Percentiles rank a stretch among this genome's conserved stretches.
Evolutionary conservation across 1,140 invertebrate genomes (phyloP).

Genomic region (Zaprionus camerounensis): DNA sequence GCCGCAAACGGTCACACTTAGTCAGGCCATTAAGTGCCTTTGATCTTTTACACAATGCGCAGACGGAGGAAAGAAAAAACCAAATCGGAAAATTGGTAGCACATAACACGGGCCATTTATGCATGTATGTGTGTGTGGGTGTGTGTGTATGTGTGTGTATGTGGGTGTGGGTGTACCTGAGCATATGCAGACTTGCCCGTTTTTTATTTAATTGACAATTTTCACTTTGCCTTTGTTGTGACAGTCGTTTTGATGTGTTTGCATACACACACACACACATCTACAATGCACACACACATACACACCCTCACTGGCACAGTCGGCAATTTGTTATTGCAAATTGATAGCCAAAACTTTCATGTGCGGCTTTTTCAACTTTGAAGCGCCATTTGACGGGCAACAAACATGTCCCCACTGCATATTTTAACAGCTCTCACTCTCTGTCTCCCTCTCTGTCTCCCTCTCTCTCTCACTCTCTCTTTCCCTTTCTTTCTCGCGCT

Average conservation of each 20-base stretch:
- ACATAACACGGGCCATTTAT: slow-evolving; percentile 35
- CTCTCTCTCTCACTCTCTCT: background rate
- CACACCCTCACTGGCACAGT: background rate
- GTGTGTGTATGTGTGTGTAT: background rate
- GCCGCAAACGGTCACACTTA: slow-evolving; percentile 49
- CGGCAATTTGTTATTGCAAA: slow-evolving; percentile 44
- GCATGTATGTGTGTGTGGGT: background rate
- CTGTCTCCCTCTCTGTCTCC: background rate
- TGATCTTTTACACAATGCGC: slow-evolving; percentile 70
- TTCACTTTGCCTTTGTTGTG: slow-evolving; percentile 78
- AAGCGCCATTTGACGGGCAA: slow-evolving; percentile 45
- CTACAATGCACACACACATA: background rate
- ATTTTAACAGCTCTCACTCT: background rate
- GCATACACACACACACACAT: slow-evolving; percentile 42
- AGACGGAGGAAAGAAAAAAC: slow-evolving; percentile 37
- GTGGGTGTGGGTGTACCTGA: background rate
- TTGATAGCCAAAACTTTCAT: slow-evolving; percentile 43
- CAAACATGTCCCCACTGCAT: background rate
- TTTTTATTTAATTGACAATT: slow-evolving; percentile 77
- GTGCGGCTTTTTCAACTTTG: slow-evolving; percentile 27
- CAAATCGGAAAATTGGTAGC: slow-evolving; percentile 63
- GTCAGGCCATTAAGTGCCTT: slow-evolving; percentile 72
- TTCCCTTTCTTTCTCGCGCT: too few relatives aligned
- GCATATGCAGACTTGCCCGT: background rate
- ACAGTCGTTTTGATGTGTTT: slow-evolving; percentile 77